phyloP scores from a whole-genome alignment of 1,140 invertebrate genomes.

The Diorhabda carinulata region DNA sequence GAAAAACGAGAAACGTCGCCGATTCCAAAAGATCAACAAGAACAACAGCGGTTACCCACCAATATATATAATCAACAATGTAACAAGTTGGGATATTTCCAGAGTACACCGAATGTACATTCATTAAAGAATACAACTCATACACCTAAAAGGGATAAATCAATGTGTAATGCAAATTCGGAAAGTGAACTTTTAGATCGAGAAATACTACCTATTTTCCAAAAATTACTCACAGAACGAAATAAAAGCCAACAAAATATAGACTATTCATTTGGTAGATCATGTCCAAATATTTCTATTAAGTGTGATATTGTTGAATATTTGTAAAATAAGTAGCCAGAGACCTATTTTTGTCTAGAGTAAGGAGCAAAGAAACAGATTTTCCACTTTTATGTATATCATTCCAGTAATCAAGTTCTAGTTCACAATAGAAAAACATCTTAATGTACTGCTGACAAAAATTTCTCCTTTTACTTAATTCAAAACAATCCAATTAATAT shows the following conservation, averaged over 20 bases:
- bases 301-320: conserved; percentile 95
- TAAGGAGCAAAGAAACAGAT: no score
- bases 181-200: conserved; percentile 78
- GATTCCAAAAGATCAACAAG: conserved; percentile 26
- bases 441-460: no score
- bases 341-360: no score
- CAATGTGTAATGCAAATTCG: conserved; percentile 75
- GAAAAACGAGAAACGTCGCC: conserved; percentile 39
- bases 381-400: no score
- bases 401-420: no score
- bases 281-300: conserved; percentile 90
- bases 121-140: conserved; percentile 30
- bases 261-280: conserved; percentile 74
- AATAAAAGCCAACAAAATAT: conserved; percentile 63
- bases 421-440: no score
- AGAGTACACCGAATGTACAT: conserved; percentile 59
- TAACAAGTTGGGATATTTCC: conserved; percentile 55
- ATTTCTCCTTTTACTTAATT: no score
- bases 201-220: conserved; percentile 85
- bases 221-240: conserved; percentile 79
- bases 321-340: conserved; percentile 52
- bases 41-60: background rate
- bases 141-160: conserved; percentile 38
- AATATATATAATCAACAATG: conserved; percentile 48
- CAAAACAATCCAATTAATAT: no score